Evolutionary conservation across 2,113 vertebrate genomes (phyloP), one percentile per base, ranked within the genome.

Genomic region (Dasyprocta punctata): DNA sequence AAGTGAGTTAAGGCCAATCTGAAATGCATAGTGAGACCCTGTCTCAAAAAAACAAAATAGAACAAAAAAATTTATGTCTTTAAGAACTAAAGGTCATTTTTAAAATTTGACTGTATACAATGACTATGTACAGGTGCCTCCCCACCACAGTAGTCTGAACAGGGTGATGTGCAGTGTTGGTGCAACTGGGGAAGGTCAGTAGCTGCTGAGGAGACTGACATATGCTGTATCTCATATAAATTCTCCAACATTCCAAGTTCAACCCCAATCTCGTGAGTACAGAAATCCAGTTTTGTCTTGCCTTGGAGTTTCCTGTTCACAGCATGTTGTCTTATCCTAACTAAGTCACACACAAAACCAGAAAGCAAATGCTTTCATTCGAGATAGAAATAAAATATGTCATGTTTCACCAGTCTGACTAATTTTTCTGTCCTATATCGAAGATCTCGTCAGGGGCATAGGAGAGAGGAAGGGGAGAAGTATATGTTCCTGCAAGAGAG

Each of bases 71-170:
- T 14, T 69, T 69, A n/a, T 38, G 20, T 41, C 49, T 90, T 82
- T 73, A 75, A 90, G 16, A 84, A 86, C 67, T 83, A 90, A 78
- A 71, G 54, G 30, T 52, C 47, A 63, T 8, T 67, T 96, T 96
- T 52, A 20, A 7, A 86, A n/a, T 41, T 0, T 52, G 77, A n/a
- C 16, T 38, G 4, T 30, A 33, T 20, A 38, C 1, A 19, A 11
- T 0, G 36, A 36, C 2, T 28, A 28, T 3, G 30, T 38, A 3
- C 6, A 69, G 73, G 65, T 1, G 13, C 38, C 58, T 80, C 24
- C 11, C 38, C 28, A 49, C 4, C 2, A 38, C 1, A 38, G 65
- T 36, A 90, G 13, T 90, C 61, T 58, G 56, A 92, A 58, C 30
- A 54, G 56, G 69, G 65, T 5, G 44, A 17, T 13, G 5, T 13